phyloP scores from a whole-genome alignment of 1,140 invertebrate species.

The Drosophila funebris region DNA sequence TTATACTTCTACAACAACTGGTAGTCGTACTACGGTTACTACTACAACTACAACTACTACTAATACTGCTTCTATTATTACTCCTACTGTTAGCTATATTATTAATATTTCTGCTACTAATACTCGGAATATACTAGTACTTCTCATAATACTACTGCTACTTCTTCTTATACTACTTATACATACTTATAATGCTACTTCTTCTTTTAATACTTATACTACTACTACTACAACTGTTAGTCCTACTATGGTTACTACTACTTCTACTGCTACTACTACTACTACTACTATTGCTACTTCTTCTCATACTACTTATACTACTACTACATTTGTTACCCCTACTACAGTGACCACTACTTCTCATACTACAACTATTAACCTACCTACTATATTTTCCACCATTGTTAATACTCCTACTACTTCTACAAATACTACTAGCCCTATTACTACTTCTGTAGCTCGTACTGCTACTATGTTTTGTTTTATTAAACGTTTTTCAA shows the following conservation, averaged over 20 bases:
- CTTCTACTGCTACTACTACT: not conserved
- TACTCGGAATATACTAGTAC: too few relatives aligned
- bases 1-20: too few relatives aligned
- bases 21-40: too few relatives aligned
- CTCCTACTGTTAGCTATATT: too few relatives aligned
- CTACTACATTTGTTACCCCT: not conserved
- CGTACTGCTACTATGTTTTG: not conserved
- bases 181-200: too few relatives aligned
- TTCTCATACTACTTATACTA: not conserved
- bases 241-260: not conserved
- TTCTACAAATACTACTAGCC: not conserved
- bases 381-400: too few relatives aligned
- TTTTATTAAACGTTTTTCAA: slow-evolving; percentile 28
- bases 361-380: not conserved
- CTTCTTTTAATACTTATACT: not conserved
- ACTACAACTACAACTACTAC: not conserved
- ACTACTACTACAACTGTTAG: not conserved
- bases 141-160: not conserved
- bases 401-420: not conserved
- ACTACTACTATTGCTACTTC: not conserved
- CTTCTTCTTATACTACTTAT: not conserved
- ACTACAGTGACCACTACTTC: not conserved
- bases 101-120: too few relatives aligned
- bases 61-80: not conserved
- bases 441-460: not conserved